Conservation (phyloP, 1,140 invertebrate species). For the Tetragonula clypearis region DNA sequence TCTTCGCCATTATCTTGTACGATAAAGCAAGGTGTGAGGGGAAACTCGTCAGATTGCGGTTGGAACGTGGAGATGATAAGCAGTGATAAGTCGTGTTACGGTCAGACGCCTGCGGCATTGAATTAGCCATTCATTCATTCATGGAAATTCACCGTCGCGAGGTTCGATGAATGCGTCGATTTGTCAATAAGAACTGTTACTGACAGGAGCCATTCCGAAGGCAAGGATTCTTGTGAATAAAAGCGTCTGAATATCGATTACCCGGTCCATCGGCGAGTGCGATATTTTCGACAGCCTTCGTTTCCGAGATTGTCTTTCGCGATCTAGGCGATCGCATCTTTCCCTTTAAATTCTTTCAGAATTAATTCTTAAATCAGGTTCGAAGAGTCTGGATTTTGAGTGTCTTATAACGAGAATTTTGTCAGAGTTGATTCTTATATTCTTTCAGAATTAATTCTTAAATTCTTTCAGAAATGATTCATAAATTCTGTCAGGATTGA, state of each 20-base stretch:
- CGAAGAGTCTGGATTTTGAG: too few relatives aligned
- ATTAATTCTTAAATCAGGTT: too few relatives aligned
- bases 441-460: too few relatives aligned
- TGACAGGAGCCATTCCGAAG: neutral
- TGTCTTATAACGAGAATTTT: too few relatives aligned
- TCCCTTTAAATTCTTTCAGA: too few relatives aligned
- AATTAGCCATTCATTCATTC: constrained; percentile 29
- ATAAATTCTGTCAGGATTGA: too few relatives aligned
- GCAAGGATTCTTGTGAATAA: constrained; percentile 9
- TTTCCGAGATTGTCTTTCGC: neutral
- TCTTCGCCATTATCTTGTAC: neutral
- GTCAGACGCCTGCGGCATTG: constrained; percentile 16
- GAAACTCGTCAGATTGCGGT: neutral
- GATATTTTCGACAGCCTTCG: constrained; percentile 17
- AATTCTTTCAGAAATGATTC: too few relatives aligned
- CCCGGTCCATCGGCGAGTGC: neutral
- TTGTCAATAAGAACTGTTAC: constrained; percentile 31
- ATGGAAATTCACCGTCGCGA: neutral
- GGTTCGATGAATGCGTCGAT: constrained; percentile 26
- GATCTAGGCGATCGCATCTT: too few relatives aligned
- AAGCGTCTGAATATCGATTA: constrained; percentile 32
- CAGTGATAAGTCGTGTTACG: constrained; percentile 17
- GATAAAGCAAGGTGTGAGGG: neutral
- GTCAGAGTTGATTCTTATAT: too few relatives aligned
- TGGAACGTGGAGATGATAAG: neutral